These are phyloP conservation scores for Chalcis sispes DNA, from an alignment of 2,888 invertebrate species.

Conservation along the genomic window DNA sequence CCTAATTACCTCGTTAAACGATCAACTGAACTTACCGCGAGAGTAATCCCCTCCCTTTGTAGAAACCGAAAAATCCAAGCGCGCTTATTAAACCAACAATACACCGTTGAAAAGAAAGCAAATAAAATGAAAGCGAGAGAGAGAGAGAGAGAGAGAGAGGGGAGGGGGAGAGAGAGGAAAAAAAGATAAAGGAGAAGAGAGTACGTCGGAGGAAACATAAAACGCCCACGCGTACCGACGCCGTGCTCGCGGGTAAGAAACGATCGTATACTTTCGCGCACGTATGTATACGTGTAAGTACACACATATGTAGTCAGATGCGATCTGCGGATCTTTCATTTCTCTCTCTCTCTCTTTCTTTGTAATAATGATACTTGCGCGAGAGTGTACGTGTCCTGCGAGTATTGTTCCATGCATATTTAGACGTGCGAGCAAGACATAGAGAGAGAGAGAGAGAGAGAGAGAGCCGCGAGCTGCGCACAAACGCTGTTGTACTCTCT, in stretches of 20 bases:
- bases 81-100: not conserved
- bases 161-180: not conserved
- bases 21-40: conserved; percentile 3
- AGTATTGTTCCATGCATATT: conserved; percentile 52
- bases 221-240: conserved; percentile 19
- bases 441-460: conserved; percentile 20
- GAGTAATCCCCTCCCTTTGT: not conserved
- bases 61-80: too few relatives aligned
- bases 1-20: conserved; percentile 6
- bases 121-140: conserved; percentile 34
- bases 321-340: conserved; percentile 17
- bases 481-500: conserved; percentile 12
- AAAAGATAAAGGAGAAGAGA: not conserved
- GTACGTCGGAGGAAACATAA: conserved; percentile 14
- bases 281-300: too few relatives aligned
- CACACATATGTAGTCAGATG: too few relatives aligned
- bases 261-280: too few relatives aligned
- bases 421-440: conserved; percentile 15
- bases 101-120: not conserved
- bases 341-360: not conserved
- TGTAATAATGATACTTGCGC: conserved; percentile 17
- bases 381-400: not conserved
- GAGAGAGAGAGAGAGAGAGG: not conserved
- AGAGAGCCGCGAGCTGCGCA: conserved; percentile 8
- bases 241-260: not conserved